These are phyloP conservation scores for Agonopterix alstromeriana DNA, from an alignment of 2,888 invertebrate species.

Conservation along the genomic window DNA sequence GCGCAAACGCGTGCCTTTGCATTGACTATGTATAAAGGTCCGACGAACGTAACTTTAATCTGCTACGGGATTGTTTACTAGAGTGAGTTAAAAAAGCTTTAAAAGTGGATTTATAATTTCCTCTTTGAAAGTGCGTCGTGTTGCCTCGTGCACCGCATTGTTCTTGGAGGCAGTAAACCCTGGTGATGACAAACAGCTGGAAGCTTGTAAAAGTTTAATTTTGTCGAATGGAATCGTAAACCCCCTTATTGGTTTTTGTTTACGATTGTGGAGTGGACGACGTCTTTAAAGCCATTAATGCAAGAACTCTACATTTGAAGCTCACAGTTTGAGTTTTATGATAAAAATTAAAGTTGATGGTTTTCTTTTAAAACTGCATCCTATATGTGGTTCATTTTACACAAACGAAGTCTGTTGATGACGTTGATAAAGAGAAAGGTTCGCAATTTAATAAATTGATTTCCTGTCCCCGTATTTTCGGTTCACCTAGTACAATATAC, in stretches of 20 bases:
- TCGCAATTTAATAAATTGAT: too few relatives aligned
- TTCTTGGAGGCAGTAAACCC: slow-evolving; percentile 31
- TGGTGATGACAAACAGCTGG: slow-evolving; percentile 50
- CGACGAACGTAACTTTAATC: slow-evolving; percentile 15
- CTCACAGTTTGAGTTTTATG: not conserved
- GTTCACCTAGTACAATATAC: too few relatives aligned
- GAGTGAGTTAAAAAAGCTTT: slow-evolving; percentile 5
- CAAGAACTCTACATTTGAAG: slow-evolving; percentile 16
- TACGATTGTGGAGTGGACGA: slow-evolving; percentile 51
- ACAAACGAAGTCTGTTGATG: too few relatives aligned
- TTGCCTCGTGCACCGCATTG: slow-evolving; percentile 13
- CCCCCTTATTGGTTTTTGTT: slow-evolving; percentile 61
- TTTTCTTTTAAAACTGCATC: too few relatives aligned
- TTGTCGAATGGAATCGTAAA: slow-evolving; percentile 67
- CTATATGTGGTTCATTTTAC: too few relatives aligned
- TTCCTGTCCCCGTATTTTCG: too few relatives aligned
- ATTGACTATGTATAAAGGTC: slow-evolving; percentile 22
- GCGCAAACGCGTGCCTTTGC: slow-evolving; percentile 13
- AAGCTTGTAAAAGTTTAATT: slow-evolving; percentile 68
- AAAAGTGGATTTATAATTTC: not conserved
- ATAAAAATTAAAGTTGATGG: too few relatives aligned
- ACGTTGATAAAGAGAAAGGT: too few relatives aligned
- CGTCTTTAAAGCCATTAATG: slow-evolving; percentile 36
- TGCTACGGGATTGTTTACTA: slow-evolving; percentile 2
- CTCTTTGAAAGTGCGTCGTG: not conserved